These are phyloP conservation scores for Procavia capensis DNA, from an alignment of 2,113 vertebrate species.

Conservation along the genomic window DNA sequence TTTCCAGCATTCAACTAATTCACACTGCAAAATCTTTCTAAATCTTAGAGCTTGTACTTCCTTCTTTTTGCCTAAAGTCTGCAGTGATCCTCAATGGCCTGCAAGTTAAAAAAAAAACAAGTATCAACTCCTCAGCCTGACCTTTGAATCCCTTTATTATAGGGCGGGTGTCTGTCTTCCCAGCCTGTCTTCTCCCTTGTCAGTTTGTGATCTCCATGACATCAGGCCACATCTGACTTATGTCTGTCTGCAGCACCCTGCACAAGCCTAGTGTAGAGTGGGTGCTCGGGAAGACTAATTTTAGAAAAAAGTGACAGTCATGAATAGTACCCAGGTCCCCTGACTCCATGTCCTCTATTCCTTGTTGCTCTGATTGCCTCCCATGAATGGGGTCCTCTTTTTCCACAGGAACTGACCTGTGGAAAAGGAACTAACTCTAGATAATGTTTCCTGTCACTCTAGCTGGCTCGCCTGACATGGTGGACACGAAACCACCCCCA, in stretches of 20 bases:
- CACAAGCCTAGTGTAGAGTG: not conserved
- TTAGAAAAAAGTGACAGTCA: not conserved
- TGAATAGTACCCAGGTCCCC: no score
- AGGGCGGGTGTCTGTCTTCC: not conserved
- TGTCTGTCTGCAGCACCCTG: not conserved
- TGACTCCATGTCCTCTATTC: not conserved
- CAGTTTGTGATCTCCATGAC: not conserved
- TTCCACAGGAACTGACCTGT: no score
- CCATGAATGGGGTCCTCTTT: not conserved
- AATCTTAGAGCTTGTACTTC: not conserved
- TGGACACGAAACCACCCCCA: slow-evolving; percentile 90
- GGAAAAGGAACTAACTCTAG: not conserved
- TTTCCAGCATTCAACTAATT: not conserved
- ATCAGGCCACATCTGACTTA: rapidly evolving
- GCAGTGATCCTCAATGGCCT: not conserved
- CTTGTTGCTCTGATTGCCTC: not conserved
- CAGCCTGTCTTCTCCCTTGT: not conserved
- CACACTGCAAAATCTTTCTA: not conserved
- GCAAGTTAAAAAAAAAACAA: not conserved
- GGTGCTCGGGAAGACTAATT: not conserved
- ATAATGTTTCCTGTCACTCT: not conserved
- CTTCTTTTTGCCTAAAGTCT: not conserved
- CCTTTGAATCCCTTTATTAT: not conserved
- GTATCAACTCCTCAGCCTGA: not conserved
- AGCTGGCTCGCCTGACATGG: slow-evolving; percentile 93